phyloP scores from a whole-genome alignment of 2,113 vertebrate species.

The Cebidichthys violaceus region DNA sequence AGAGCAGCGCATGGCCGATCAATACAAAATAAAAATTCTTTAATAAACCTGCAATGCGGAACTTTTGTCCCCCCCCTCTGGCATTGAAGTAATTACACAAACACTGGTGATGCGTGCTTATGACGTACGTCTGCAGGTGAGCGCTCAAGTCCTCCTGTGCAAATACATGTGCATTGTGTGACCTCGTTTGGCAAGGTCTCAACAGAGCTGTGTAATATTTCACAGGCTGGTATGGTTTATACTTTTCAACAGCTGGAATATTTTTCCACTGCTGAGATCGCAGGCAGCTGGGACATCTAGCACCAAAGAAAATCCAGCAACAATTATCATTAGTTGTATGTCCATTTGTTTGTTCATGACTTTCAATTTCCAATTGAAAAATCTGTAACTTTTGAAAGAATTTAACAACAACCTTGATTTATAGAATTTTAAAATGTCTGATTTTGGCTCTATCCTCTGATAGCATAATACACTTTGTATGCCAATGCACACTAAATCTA shows the following conservation, averaged over 20 bases:
- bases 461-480: not conserved
- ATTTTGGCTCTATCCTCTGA: not conserved
- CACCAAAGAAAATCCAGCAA: not conserved
- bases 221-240: constrained; percentile 43
- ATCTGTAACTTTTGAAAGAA: not conserved
- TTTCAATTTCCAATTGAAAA: not conserved
- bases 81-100: not conserved
- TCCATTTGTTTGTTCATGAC: not conserved
- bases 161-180: not conserved
- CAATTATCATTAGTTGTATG: not conserved
- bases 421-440: not conserved
- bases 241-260: constrained; percentile 23
- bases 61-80: constrained; percentile 45
- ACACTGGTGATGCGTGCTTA: not conserved
- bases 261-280: constrained; percentile 29
- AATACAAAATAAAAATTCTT: constrained; percentile 76
- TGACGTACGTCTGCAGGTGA: not conserved
- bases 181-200: constrained; percentile 20
- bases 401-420: not conserved
- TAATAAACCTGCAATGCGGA: constrained; percentile 81
- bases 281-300: not conserved
- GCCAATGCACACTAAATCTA: not conserved
- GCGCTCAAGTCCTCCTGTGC: not conserved
- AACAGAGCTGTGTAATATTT: constrained; percentile 50
- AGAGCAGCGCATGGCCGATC: constrained; percentile 42